These are phyloP conservation scores for Limnephilus rhombicus DNA, from an alignment of 2,888 invertebrate genomes.

Conservation along the genomic window DNA sequence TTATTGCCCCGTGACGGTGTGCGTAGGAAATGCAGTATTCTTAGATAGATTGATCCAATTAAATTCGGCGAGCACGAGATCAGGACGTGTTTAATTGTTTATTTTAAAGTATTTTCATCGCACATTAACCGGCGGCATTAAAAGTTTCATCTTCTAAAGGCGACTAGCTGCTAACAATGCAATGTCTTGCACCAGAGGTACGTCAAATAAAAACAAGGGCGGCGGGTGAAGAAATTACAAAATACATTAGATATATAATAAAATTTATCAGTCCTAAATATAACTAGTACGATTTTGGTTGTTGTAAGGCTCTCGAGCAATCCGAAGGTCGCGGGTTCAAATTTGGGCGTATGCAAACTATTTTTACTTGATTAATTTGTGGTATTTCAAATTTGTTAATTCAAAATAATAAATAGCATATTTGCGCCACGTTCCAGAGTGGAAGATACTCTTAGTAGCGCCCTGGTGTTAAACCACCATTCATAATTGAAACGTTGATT, in stretches of 20 bases:
- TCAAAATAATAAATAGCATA: too few species aligned
- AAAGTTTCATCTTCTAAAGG: not conserved
- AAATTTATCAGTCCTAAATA: not conserved
- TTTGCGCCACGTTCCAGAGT: too few species aligned
- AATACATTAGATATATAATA: not conserved
- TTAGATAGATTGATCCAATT: not conserved
- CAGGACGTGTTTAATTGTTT: not conserved
- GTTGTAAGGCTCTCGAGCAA: too few species aligned
- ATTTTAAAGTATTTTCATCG: constrained; percentile 33
- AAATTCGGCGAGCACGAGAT: not conserved
- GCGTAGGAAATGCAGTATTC: not conserved
- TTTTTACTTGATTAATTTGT: too few species aligned
- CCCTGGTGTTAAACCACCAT: too few species aligned
- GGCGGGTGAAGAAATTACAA: not conserved
- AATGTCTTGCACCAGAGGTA: constrained; percentile 36
- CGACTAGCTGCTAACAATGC: constrained; percentile 28
- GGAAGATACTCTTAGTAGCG: too few species aligned
- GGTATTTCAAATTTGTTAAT: too few species aligned
- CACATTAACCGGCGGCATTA: constrained; percentile 1
- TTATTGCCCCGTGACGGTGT: not conserved
- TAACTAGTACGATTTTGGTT: too few species aligned
- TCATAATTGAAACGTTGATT: too few species aligned
- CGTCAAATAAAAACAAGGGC: not conserved
- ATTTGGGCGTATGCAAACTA: fast-evolving
- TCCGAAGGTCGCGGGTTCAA: too few species aligned